Base-by-base conservation (phyloP, 2,797 vertebrate genomes). In the Karalla daura region DNA sequence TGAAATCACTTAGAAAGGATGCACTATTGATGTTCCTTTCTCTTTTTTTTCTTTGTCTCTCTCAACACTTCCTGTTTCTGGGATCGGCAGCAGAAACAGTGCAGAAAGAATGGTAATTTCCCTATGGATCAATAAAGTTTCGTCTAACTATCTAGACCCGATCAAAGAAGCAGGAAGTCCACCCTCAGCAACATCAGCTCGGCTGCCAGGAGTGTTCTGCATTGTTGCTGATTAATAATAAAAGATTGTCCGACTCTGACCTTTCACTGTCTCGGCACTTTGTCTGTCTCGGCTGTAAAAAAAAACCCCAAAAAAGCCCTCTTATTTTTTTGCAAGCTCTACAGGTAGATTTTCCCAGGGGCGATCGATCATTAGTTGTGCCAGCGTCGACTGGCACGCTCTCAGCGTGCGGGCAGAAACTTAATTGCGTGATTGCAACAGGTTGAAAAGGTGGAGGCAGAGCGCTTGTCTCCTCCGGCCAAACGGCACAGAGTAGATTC, bases 401-500 rank as follows among this genome's bases (percentile, higher is more conserved):
- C 24, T 69, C 39, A 74, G 32, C 54, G 27, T 53, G 20, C 15
- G 43, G 25, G 7, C 46, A 43, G 43, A 63, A 32, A 24, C 3
- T 10, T 54, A 50, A 49, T 28, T 24, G 45, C n/a, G n/a, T n/a
- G 46, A 44, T 7, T 14, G 5, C n/a, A 17, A 37, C 15, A 12
- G 46, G 51, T 52, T 30, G 39, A 21, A 7, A 21, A 13, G 13
- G 24, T 25, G 1, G 55, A 67, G 41, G 11, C 30, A 23, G n/a
- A 59, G 2, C 35, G 46, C 64, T 32, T 36, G 15, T 30, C 17
- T 28, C 51, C 15, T 52, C n/a, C 15, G 4, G 65, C 82, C 76
- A 81, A 78, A 74, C 50, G 54, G 17, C 58, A 45, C 69, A 59
- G 43, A 65, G 62, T 55, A 12, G n/a, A 41, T 61, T 78, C 53